phyloP scores from a whole-genome alignment of 1,140 invertebrate species.

The Pseudomyrmex pallidus region DNA sequence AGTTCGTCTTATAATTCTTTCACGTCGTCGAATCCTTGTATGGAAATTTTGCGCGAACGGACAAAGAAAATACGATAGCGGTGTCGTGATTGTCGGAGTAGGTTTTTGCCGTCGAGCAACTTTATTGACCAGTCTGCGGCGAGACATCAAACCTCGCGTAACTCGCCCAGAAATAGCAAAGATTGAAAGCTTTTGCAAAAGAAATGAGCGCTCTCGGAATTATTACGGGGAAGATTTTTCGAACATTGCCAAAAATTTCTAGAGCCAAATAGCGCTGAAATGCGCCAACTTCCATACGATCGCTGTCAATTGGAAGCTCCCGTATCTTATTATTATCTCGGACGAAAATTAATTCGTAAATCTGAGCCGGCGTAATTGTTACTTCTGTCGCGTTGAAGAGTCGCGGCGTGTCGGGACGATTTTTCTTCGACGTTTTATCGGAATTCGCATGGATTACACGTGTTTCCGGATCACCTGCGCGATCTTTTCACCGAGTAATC shows the following conservation, averaged over 20 bases:
- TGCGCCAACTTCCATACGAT: background rate
- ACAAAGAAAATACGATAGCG: background rate
- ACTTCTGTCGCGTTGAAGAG: background rate
- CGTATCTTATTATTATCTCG: background rate
- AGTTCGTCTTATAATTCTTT: background rate
- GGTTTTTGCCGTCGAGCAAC: background rate
- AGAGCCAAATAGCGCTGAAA: background rate
- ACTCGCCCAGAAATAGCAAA: constrained; percentile 51
- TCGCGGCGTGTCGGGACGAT: background rate
- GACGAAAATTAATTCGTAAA: constrained; percentile 2
- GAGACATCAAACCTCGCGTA: constrained; percentile 41
- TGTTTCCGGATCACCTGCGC: background rate
- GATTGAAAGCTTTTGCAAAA: background rate
- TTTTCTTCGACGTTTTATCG: constrained; percentile 34
- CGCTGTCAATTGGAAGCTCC: background rate
- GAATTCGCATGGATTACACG: constrained; percentile 46
- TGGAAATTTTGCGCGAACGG: background rate
- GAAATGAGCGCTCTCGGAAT: too few relatives aligned
- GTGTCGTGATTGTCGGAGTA: constrained; percentile 6
- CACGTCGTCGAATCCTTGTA: background rate
- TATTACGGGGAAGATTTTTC: background rate
- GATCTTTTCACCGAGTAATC: constrained; percentile 17
- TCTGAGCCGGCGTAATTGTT: background rate
- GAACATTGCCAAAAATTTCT: background rate
- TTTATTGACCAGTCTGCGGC: constrained; percentile 53